Evolutionary conservation across 2,113 vertebrate genomes (phyloP), one percentile per base, ranked within the genome.

Genomic region (Nibea coibor): DNA sequence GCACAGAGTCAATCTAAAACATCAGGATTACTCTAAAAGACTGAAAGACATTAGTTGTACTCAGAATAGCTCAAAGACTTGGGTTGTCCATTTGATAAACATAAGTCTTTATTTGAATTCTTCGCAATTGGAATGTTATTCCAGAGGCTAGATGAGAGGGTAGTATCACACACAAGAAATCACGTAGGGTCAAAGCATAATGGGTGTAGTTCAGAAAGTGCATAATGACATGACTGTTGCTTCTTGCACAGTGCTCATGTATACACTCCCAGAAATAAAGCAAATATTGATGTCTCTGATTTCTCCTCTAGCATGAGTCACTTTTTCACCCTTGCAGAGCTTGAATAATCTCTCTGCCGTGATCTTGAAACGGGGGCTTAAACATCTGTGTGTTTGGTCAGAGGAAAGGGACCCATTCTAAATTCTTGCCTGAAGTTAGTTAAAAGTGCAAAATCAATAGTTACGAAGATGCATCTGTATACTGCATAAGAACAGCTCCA

Each of bases 201-300:
- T 81, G 87, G 81, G 62, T 42, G 81, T 78, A 87, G 86, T 89
- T 92, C 73, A 91, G 62, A 67, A 62, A 56, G 62, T 39, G 59
- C 76, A 91, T 87, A 93, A 91, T 90, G 80, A 90, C 80, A 72
- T 53, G 82, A 83, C 86, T 94, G 91, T 92, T 90, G 79, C 77
- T 67, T 66, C 42, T 26, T 43, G 69, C 65, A 54, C 59, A 31
- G 74, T 17, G 35, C 65, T 68, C 59, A 12, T 39, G 51, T 65
- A 82, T 53, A 83, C 62, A 70, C 82, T 63, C 31, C 62, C 75
- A 65, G 69, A 84, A 83, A 88, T 64, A 88, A 84, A 75, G 87
- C 75, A 89, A 93, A 92, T 89, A 93, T 86, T 88, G 83, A 90
- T 20, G 69, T 78, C 80, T 84, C 54, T 56, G 82, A 80, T 86